phyloP scores from a whole-genome alignment of 1,140 invertebrate species.

The Cotesia typhae region DNA sequence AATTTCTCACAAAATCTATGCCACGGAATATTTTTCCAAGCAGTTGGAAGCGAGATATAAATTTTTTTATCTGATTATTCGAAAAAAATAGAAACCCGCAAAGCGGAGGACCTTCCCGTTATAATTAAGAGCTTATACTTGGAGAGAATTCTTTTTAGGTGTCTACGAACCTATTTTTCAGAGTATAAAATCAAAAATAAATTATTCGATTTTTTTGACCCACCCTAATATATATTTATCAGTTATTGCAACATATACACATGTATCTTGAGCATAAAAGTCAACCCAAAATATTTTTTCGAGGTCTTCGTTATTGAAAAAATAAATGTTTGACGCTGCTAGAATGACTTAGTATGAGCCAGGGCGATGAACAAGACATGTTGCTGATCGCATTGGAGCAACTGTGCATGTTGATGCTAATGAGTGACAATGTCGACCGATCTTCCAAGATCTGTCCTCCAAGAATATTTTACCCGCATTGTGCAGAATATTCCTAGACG shows the following conservation, averaged over 20 bases:
- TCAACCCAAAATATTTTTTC: constrained; percentile 3
- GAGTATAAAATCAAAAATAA: no score
- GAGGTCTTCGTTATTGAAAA: constrained; percentile 6
- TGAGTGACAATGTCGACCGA: constrained; percentile 99
- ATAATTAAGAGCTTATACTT: no score
- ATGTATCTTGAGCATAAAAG: background rate
- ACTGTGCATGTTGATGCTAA: constrained; percentile 97
- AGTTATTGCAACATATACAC: constrained; percentile 14
- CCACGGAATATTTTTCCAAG: no score
- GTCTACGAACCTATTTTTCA: no score
- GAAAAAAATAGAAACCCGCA: no score
- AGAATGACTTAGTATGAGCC: constrained; percentile 98
- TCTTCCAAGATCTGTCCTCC: constrained; percentile 99
- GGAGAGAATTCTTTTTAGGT: no score
- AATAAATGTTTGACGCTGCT: constrained; percentile 76
- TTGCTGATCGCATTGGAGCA: constrained; percentile 98
- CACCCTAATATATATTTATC: background rate
- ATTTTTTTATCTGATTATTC: no score
- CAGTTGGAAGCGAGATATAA: no score
- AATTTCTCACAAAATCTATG: no score
- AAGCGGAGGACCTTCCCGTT: no score
- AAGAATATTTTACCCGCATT: constrained; percentile 96
- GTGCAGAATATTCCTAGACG: constrained; percentile 98
- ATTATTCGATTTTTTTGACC: no score
- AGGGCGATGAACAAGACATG: constrained; percentile 97